Evolutionary conservation across 2,113 vertebrate genomes (phyloP).

Genomic region (Nothobranchius furzeri): DNA sequence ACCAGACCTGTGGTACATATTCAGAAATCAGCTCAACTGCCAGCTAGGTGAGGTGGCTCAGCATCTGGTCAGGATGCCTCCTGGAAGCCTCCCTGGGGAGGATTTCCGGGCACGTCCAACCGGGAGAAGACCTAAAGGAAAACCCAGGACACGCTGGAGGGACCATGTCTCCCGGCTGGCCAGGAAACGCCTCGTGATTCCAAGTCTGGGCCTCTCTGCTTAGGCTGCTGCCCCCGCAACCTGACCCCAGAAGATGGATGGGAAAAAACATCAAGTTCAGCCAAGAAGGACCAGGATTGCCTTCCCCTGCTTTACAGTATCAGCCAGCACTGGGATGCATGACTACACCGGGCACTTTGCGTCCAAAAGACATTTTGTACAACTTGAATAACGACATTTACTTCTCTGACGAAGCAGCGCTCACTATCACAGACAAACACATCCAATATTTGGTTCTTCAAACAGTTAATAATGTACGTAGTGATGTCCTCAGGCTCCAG

Average conservation of each 20-base stretch:
- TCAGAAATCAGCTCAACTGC: too few species aligned
- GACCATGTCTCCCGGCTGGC: too few species aligned
- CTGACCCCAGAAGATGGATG: too few species aligned
- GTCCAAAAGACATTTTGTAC: not conserved
- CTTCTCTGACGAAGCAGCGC: not conserved
- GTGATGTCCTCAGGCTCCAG: not conserved
- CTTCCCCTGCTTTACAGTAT: not conserved
- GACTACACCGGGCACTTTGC: not conserved
- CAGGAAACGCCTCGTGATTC: too few species aligned
- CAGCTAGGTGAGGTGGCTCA: too few species aligned
- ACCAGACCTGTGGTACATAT: not conserved
- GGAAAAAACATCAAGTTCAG: slow-evolving; percentile 12
- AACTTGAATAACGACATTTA: not conserved
- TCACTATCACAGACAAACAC: not conserved
- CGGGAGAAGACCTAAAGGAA: too few species aligned
- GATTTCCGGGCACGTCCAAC: too few species aligned
- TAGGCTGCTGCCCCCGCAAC: too few species aligned
- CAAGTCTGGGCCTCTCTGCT: too few species aligned
- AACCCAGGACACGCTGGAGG: too few species aligned
- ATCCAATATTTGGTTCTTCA: not conserved
- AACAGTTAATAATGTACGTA: not conserved
- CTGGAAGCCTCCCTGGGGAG: too few species aligned
- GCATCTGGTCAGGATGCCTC: too few species aligned
- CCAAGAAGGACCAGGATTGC: not conserved
- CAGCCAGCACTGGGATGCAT: not conserved